Conservation (phyloP, 1,140 invertebrate genomes). For the Euwallacea similis region DNA sequence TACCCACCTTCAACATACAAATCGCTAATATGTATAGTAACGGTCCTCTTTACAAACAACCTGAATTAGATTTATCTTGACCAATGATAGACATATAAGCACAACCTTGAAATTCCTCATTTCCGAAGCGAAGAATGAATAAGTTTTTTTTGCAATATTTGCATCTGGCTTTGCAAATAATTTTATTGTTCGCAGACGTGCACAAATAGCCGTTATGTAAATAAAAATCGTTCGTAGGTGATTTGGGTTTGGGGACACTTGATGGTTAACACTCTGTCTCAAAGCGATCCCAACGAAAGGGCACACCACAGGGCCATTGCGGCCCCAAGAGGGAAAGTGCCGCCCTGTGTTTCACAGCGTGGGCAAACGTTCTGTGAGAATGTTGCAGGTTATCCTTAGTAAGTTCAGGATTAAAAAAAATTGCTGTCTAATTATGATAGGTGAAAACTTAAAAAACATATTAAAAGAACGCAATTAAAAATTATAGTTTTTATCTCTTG, state of each 20-base stretch:
- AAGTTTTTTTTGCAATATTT: conserved; percentile 7
- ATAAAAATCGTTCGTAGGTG: too few species aligned
- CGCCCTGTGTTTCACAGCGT: conserved; percentile 1
- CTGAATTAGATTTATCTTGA: not conserved
- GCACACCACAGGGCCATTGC: too few species aligned
- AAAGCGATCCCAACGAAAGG: too few species aligned
- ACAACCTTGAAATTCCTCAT: conserved; percentile 11
- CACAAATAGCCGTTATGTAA: too few species aligned
- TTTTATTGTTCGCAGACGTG: too few species aligned
- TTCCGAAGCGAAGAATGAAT: not conserved
- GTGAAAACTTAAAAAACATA: too few species aligned
- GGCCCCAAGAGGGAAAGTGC: not conserved
- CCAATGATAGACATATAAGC: not conserved
- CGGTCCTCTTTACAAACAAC: not conserved
- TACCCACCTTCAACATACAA: too few species aligned
- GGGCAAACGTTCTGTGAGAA: conserved; percentile 22
- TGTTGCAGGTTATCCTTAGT: conserved; percentile 20
- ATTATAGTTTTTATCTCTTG: too few species aligned
- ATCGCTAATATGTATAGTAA: not conserved
- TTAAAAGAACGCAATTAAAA: too few species aligned
- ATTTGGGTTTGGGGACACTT: too few species aligned
- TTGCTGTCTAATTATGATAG: not conserved
- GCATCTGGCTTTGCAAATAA: not conserved
- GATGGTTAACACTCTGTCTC: too few species aligned
- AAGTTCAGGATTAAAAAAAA: conserved; percentile 8